Base-by-base conservation (phyloP, 2,797 vertebrate species). In the Rallus crepitans region DNA sequence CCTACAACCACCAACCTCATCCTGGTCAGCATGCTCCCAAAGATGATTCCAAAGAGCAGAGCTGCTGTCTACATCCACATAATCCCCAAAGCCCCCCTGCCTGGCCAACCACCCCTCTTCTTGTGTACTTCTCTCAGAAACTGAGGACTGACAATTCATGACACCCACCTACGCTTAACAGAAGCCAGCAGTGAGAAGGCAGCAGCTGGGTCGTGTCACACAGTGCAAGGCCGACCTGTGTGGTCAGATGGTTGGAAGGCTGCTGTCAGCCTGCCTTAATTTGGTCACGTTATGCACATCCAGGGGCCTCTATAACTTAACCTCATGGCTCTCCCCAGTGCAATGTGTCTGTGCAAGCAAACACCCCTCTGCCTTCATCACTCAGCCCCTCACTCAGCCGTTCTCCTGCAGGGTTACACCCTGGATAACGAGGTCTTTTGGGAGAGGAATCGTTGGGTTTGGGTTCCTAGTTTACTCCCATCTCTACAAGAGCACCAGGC, bases 151-250 rank as follows among this genome's bases (percentile, higher is more conserved):
- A 3, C 39, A 37, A 7, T 33, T 73, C 65, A 28, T 79, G 45
- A 24, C 33, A 65, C 19, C 19, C 11, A 30, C 9, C n/a, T 31
- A 3, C 21, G 31, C 42, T 48, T 59, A 63, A 33, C 4, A 64
- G 52, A 57, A 68, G 52, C 9, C 73, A 53, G 37, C 12, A 48
- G 27, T 61, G 72, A 48, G 56, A 81, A 75, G 64, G 30, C 59
- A 57, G 45, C 0, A 0, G 7, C 8, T 47, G 47, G 18, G 47
- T 30, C 40, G 18, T n/a, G 53, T 69, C 30, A 20, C 4, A 40
- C 10, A 63, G 61, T 8, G 1, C 47, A 59, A n/a, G 1, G 0
- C 30, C 57, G 12, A 31, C 33, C 24, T 57, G 56, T 1, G 0
- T 30, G 60, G 45, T 19, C 19, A 9, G 27, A 27, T 14, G 59